Conservation (phyloP, 2,888 invertebrate genomes). For the Sinopyrophorus schimmeli region DNA sequence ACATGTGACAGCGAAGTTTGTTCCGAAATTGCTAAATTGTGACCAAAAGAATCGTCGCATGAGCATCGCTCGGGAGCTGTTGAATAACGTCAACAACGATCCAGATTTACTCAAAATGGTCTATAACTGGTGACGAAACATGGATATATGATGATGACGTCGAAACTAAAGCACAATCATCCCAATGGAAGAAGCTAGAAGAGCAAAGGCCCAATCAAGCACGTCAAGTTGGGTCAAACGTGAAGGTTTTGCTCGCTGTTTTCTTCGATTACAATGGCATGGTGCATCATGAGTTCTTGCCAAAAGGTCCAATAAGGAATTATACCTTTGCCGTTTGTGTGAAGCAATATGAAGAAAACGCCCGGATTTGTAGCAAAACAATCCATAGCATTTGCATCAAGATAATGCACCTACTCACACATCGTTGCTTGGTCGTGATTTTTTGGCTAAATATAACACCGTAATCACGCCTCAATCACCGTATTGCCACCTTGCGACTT, state of each 20-base stretch:
- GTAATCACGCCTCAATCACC: neutral
- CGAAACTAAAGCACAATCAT: constrained; percentile 37
- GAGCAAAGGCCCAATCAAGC: constrained; percentile 39
- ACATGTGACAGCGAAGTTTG: too few relatives aligned
- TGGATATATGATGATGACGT: constrained; percentile 41
- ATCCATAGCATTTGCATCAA: too few relatives aligned
- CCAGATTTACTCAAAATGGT: constrained; percentile 21
- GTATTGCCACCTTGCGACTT: constrained; percentile 4
- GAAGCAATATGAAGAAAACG: too few relatives aligned
- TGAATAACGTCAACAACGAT: neutral
- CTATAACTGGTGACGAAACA: constrained; percentile 41
- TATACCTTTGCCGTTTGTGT: too few relatives aligned
- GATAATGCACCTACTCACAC: constrained; percentile 7
- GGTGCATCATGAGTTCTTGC: too few relatives aligned
- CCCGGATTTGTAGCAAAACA: too few relatives aligned
- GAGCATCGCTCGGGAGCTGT: neutral
- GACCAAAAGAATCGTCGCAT: too few relatives aligned
- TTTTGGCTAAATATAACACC: constrained; percentile 1
- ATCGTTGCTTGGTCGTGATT: neutral
- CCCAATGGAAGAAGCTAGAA: constrained; percentile 35
- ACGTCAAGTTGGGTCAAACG: constrained; percentile 31
- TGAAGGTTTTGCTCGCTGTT: constrained; percentile 4
- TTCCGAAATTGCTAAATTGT: too few relatives aligned
- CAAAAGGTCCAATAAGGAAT: too few relatives aligned
- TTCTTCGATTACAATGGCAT: too few relatives aligned